Conservation (phyloP, 2,888 invertebrate genomes). For the Ennomos erosarius region DNA sequence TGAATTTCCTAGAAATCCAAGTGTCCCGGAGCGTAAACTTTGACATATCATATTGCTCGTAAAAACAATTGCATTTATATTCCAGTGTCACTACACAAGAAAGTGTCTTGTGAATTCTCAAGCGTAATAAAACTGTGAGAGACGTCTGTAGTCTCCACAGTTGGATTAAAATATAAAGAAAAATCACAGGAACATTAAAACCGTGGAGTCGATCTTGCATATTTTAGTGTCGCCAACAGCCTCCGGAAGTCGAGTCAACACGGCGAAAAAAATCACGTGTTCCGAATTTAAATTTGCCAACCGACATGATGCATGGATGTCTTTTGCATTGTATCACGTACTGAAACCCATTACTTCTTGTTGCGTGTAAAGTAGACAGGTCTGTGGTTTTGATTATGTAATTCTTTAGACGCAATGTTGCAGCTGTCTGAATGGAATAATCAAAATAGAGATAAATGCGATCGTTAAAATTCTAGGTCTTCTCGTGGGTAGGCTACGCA, state of each 20-base stretch:
- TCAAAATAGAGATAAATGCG: not conserved
- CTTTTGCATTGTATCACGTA: constrained; percentile 43
- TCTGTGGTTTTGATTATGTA: constrained; percentile 18
- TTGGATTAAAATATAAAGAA: constrained; percentile 36
- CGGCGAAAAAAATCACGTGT: constrained; percentile 42
- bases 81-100: constrained; percentile 10
- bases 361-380: constrained; percentile 12
- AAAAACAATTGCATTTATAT: constrained; percentile 2
- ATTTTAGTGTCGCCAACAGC: constrained; percentile 34
- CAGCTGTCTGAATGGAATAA: not conserved
- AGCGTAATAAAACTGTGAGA: constrained; percentile 22
- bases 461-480: too few species aligned
- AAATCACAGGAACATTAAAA: constrained; percentile 38
- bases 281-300: constrained; percentile 42
- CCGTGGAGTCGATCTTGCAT: constrained; percentile 35
- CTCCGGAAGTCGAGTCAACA: constrained; percentile 40
- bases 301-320: constrained; percentile 32
- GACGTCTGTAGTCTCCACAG: constrained; percentile 9
- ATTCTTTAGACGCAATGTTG: not conserved
- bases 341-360: constrained; percentile 32
- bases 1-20: too few species aligned
- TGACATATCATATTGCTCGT: not conserved
- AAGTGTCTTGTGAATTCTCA: constrained; percentile 17
- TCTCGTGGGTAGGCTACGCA: too few species aligned
- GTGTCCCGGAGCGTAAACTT: too few species aligned